phyloP scores from a whole-genome alignment of 1,140 invertebrate genomes.

The Diorhabda sublineata region DNA sequence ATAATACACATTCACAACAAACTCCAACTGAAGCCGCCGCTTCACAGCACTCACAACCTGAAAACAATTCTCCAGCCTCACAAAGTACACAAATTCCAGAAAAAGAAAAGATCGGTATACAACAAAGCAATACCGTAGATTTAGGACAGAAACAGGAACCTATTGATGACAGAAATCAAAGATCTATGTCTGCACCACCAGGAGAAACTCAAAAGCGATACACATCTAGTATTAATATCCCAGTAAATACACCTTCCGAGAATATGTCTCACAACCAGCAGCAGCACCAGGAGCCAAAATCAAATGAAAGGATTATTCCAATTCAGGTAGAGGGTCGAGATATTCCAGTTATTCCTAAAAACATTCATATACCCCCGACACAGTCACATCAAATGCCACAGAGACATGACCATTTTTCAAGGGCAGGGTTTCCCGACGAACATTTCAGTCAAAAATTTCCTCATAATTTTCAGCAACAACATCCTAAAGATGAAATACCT shows the following conservation, averaged over 20 bases:
- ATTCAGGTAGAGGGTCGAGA: conserved; percentile 82
- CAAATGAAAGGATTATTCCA: conserved; percentile 74
- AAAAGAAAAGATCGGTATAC: conserved; percentile 50
- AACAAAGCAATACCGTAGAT: conserved; percentile 73
- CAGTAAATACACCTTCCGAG: conserved; percentile 46
- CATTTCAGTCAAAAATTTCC: conserved; percentile 36
- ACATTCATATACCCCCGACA: conserved; percentile 29
- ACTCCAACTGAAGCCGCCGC: not conserved
- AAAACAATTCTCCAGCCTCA: conserved; percentile 21
- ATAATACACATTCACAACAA: conserved; percentile 1
- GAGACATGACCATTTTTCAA: conserved; percentile 37
- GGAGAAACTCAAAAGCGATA: conserved; percentile 40
- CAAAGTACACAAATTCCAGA: conserved; percentile 28
- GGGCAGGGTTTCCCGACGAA: conserved; percentile 21
- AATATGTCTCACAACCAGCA: conserved; percentile 36
- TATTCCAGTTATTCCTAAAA: conserved; percentile 64
- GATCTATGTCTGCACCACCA: conserved; percentile 69
- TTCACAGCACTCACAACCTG: conserved; percentile 16
- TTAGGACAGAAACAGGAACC: conserved; percentile 64
- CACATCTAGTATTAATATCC: conserved; percentile 57
- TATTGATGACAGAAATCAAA: conserved; percentile 56
- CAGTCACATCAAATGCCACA: conserved; percentile 32
- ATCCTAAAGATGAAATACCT: conserved; percentile 25
- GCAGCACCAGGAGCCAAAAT: conserved; percentile 40
- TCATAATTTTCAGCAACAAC: conserved; percentile 46